Percentiles rank a stretch among this genome's conserved stretches.
Conservation (phyloP, 1,140 invertebrate species). For the Caenorhabditis elegans region DNA sequence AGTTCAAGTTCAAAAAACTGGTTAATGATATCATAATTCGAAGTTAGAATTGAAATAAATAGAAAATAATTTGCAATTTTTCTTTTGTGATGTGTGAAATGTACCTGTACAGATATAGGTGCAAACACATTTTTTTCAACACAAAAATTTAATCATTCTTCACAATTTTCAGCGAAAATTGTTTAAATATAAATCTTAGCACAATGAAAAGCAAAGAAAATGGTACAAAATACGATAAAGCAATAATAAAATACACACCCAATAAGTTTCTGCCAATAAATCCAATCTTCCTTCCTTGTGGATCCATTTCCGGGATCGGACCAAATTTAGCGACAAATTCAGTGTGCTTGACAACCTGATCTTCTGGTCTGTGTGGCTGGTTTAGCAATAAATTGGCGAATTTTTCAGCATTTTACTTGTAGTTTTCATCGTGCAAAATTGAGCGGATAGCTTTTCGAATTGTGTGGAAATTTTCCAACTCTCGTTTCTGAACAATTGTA, state of each 20-base stretch:
- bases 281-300: neutral
- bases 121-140: too few species aligned
- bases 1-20: too few species aligned
- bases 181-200: neutral
- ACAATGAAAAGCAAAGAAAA: neutral
- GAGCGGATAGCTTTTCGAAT: slow-evolving; percentile 15
- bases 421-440: slow-evolving; percentile 15
- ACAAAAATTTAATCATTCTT: neutral
- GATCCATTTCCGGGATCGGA: neutral
- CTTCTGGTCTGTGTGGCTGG: neutral
- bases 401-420: neutral
- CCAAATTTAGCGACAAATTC: neutral
- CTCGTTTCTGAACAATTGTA: slow-evolving; percentile 19
- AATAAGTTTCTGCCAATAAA: neutral
- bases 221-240: neutral
- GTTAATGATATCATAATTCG: too few species aligned
- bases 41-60: too few species aligned
- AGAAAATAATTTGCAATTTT: too few species aligned
- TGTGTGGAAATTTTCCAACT: neutral
- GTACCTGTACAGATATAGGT: too few species aligned
- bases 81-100: too few species aligned
- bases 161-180: neutral
- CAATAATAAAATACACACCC: neutral
- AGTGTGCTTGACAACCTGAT: neutral
- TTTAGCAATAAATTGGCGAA: neutral